These are phyloP conservation scores for Luidia sarsii DNA, from an alignment of 53 echinoderm and acorn worm species.

Conservation along the genomic window DNA sequence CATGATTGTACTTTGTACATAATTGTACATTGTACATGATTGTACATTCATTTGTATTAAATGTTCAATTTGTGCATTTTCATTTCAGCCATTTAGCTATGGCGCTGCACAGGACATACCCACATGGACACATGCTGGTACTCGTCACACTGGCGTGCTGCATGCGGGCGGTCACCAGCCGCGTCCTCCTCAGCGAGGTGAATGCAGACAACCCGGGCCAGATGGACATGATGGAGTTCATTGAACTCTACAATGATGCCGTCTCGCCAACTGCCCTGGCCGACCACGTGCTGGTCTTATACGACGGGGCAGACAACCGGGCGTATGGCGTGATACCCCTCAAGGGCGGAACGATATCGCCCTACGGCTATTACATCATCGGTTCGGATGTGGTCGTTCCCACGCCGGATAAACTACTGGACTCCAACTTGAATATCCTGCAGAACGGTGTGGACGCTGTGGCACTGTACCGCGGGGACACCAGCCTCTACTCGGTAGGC, in stretches of 20 bases:
- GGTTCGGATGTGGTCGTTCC: conserved; percentile 71
- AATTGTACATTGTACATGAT: too few relatives aligned
- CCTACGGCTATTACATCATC: conserved; percentile 63
- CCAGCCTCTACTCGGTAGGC: conserved; percentile 41
- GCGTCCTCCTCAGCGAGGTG: conserved; percentile 80
- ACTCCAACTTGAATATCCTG: conserved; percentile 48
- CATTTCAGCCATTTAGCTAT: background rate
- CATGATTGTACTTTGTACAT: too few relatives aligned
- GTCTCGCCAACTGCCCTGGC: conserved; percentile 48
- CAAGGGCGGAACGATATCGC: conserved; percentile 44
- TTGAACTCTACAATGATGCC: conserved; percentile 84
- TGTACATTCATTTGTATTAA: too few relatives aligned
- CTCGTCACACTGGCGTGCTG: conserved; percentile 9
- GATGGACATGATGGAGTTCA: conserved; percentile 70
- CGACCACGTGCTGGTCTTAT: conserved; percentile 80
- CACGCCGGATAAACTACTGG: conserved; percentile 58
- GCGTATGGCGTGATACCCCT: conserved; percentile 72
- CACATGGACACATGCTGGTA: background rate
- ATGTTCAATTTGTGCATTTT: too few relatives aligned
- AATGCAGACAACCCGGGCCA: conserved; percentile 73
- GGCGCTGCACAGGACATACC: background rate
- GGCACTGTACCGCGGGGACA: conserved; percentile 63
- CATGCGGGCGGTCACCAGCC: background rate
- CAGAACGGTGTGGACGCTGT: conserved; percentile 88
- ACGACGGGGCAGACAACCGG: conserved; percentile 66